Evolutionary conservation across 1,140 invertebrate genomes (phyloP), one percentile per base, ranked within the genome.

Genomic region (Meloidogyne hapla): DNA sequence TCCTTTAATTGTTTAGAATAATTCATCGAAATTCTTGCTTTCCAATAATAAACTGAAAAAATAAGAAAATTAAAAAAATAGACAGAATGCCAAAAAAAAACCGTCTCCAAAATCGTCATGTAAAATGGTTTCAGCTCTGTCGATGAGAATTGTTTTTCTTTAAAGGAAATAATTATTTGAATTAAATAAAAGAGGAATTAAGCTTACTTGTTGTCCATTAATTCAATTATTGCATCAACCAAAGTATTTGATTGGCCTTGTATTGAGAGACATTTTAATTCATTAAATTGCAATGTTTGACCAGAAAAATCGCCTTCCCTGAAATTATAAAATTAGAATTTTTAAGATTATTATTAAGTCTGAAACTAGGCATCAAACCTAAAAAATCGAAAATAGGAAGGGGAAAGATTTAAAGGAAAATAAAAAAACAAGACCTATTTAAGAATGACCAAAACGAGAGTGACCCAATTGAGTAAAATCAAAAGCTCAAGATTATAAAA

Each of bases 51-150:
- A n/a, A 56, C 48, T 56, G 1, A n/a, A 15, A 45, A 45, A 56
- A n/a, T 6, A 56, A 56, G 5, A n/a, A n/a, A n/a, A 8, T 56
- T 56, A 3, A 18, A 18, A 18, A 1, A 18, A 18, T 18, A 48
- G 18, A 33, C 1, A 33, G n/a, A 56, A n/a, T 56, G n/a, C 18
- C 1, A 15, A 15, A 56, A 56, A 97, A 48, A 91, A 88, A 69
- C 88, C 85, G 77, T 92, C 91, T 6, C 95, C 94, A 89, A 93
- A 98, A 45, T 88, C 87, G 86, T 94, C 92, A 88, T 98, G 94
- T 23, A 97, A 88, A 13, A 94, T 90, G 45, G 93, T 92, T 89
- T 97, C 95, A 66, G 93, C 94, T 87, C 93, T 91, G 80, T 93
- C 91, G 81, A 98, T 90, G 88, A 94, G 91, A 28, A 94, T 89